Conservation (phyloP, 2,888 invertebrate species). For the Linyphia triangularis region DNA sequence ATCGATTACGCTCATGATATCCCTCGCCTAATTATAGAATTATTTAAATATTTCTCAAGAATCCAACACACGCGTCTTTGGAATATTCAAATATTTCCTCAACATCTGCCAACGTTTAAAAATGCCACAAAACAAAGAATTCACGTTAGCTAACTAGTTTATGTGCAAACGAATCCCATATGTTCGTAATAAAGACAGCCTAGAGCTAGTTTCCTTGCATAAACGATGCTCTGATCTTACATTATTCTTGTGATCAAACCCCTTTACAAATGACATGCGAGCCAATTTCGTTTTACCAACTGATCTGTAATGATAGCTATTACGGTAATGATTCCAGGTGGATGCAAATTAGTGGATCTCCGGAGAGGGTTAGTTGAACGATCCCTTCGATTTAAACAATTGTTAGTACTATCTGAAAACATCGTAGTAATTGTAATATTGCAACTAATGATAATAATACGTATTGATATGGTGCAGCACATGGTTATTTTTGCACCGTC, state of each 20-base stretch:
- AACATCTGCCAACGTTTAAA: neutral
- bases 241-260: slow-evolving; percentile 49
- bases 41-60: no score
- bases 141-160: neutral
- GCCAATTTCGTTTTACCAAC: slow-evolving; percentile 64
- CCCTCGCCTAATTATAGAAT: no score
- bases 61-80: no score
- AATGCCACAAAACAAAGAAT: neutral
- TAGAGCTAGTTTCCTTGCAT: slow-evolving; percentile 16
- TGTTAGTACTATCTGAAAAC: slow-evolving; percentile 21
- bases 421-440: slow-evolving; percentile 34
- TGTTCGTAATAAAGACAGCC: neutral
- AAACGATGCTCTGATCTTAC: slow-evolving; percentile 10
- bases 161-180: neutral
- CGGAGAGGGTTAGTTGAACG: neutral
- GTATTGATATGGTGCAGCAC: neutral
- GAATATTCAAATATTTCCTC: neutral
- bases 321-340: slow-evolving; percentile 34
- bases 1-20: no score
- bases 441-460: slow-evolving; percentile 37
- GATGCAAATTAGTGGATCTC: slow-evolving; percentile 61
- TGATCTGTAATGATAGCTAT: slow-evolving; percentile 67
- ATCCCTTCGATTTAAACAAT: slow-evolving; percentile 34
- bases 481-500: no score
- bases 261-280: slow-evolving; percentile 41